phyloP scores from a whole-genome alignment of 2,888 invertebrate species.

The Chaetogeoica ovagalla region DNA sequence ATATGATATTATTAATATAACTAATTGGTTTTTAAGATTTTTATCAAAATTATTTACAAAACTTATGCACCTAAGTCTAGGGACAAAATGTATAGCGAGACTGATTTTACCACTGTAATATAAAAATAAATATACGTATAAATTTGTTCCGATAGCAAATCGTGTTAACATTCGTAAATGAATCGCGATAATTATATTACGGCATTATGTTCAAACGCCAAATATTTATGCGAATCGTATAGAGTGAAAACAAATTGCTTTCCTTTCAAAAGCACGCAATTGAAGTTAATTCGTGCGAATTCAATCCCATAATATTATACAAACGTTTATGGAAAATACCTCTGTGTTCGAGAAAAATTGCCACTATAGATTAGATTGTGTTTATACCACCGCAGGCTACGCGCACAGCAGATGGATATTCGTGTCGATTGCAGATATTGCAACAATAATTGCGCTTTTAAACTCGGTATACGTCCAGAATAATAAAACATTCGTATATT shows the following conservation, averaged over 20 bases:
- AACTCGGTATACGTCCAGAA: background rate
- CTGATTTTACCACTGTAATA: no score
- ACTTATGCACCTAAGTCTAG: no score
- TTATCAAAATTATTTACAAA: no score
- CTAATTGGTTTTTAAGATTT: no score
- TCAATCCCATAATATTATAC: background rate
- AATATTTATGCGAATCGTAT: background rate
- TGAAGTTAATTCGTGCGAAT: slow-evolving; percentile 21
- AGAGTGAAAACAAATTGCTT: slow-evolving; percentile 9
- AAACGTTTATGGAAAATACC: background rate
- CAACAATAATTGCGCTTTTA: background rate
- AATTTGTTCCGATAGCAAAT: background rate
- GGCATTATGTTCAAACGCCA: no score
- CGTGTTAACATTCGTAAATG: background rate
- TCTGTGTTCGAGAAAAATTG: background rate
- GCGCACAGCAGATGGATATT: background rate
- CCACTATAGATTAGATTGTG: background rate
- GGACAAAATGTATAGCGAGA: no score
- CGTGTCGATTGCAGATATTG: slow-evolving; percentile 8
- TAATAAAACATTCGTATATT: background rate
- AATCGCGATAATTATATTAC: background rate
- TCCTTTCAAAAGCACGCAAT: slow-evolving; percentile 14
- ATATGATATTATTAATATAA: no score
- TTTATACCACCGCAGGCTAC: background rate
- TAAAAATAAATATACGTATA: no score